A percentile compares a stretch with the other conserved stretches of the same genome.
These are phyloP conservation scores for Semaprochilodus insignis DNA, from an alignment of 2,797 vertebrate species.

Conservation along the genomic window DNA sequence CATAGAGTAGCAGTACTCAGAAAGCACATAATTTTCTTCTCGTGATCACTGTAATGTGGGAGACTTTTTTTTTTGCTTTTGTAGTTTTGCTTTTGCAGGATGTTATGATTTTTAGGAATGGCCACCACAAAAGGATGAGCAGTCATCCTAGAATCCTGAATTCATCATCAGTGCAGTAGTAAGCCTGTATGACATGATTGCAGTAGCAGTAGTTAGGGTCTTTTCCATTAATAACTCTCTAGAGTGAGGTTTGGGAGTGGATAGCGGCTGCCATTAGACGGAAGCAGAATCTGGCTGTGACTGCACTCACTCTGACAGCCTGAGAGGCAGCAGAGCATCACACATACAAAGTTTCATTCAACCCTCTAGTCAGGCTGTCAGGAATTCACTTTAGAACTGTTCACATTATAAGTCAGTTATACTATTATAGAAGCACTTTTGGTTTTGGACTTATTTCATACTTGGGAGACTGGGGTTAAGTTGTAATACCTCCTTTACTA, in stretches of 20 bases:
- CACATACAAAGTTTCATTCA: constrained; percentile 37
- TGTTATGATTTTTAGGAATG: neutral
- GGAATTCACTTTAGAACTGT: constrained; percentile 28
- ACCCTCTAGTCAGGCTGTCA: constrained; percentile 32
- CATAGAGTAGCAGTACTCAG: neutral
- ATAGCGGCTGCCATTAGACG: constrained; percentile 28
- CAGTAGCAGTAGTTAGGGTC: constrained; percentile 23
- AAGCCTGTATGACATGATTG: constrained; percentile 10
- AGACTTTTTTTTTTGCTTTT: neutral
- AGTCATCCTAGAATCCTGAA: neutral
- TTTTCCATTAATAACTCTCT: constrained; percentile 40
- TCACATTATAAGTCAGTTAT: constrained; percentile 23
- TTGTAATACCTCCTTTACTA: constrained; percentile 14
- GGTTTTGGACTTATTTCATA: constrained; percentile 17
- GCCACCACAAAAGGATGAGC: neutral
- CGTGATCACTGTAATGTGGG: neutral
- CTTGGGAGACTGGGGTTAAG: constrained; percentile 6
- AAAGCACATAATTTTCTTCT: neutral
- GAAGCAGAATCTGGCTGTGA: constrained; percentile 27
- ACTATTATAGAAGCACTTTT: constrained; percentile 29
- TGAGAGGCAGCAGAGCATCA: constrained; percentile 34
- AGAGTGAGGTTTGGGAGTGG: constrained; percentile 31
- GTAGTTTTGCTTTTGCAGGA: neutral
- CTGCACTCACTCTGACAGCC: constrained; percentile 34
- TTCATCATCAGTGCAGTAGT: constrained; percentile 15